Evolutionary conservation across 2,888 invertebrate species (phyloP), one percentile per base, ranked within the genome.

Genomic region (Dioctria rufipes): DNA sequence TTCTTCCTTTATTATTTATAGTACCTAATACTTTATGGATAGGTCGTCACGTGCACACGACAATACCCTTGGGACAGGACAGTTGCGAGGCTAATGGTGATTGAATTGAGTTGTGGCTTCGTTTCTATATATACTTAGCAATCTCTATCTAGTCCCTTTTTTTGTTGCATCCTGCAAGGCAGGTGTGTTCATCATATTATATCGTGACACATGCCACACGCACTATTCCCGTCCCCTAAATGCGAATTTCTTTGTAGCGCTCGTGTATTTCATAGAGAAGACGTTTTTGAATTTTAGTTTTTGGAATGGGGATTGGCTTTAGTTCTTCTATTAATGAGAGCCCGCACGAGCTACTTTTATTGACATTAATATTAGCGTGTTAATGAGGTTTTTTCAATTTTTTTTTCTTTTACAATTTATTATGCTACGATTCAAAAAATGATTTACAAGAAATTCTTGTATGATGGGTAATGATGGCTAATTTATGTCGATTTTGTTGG

Each of bases 41-140:
- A n/a, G 6, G 9, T 25, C 25, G 25, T 25, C 25, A 49, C 60
- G 60, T 75, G 73, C 60, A 69, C 73, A 42, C 43, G 25, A n/a
- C 54, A n/a, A 42, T 60, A 3, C 13, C 25, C 2, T 49, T 5
- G 69, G 54, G 69, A 49, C 13, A 69, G 69, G 51, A 51, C 49
- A 49, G 60, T 75, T n/a, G 54, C 54, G 54, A 58, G 5, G 9
- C 13, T 75, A 75, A 75, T 75, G 73, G 42, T 75, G 73, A 75
- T 75, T 75, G 73, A 75, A 60, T 75, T 60, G 43, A 60, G 60
- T 54, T 46, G 54, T 54, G 9, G 13, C 60, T 60, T 25, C 42
- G 42, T 4, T 46, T n/a, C 5, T 11, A 54, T 43, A 9, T 37
- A 5, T 54, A n/a, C 54, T 25, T 25, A 25, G 25, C 2, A 25